Base-by-base conservation (phyloP, 1,140 invertebrate genomes). In the Bursaphelenchus mucronatus region DNA sequence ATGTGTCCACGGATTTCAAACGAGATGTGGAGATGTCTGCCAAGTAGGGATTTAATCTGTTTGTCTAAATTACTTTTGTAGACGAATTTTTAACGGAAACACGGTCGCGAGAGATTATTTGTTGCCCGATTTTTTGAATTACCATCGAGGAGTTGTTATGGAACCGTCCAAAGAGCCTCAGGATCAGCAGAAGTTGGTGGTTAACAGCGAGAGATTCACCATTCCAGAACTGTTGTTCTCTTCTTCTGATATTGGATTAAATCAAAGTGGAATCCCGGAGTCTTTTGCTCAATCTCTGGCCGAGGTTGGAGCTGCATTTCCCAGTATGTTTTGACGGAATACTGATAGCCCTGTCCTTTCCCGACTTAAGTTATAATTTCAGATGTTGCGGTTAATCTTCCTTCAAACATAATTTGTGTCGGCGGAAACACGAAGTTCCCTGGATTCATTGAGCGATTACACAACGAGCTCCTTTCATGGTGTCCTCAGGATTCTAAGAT, bases 181-280 rank as follows among this genome's bases (percentile, higher is more conserved):
- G 10, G 61, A 55, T 49, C 49, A 49, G n/a, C 15, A 57, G 40
- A 66, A 61, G 51, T 73, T 80, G 8, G 19, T 40, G 15, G 83
- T 98, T 74, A 93, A 91, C 79, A 96, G 94, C 80, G 85, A 86
- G 67, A 67, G 85, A 50, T 96, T 97, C 82, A 85, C 89, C 0
- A 88, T 97, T 51, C 94, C 96, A 0, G 95, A 99, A 85, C 83
- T 97, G 17, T 83, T 99, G 8, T 97, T 98, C 82, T 87, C 90
- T 81, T 95, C 96, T 0, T 91, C 90, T 0, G 93, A 97, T 84
- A 88, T 98, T 59, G 92, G 92, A 3, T 90, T 98, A 55, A 86
- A 88, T 52, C 90, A 94, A 83, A 92, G 94, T 87, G 96, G 95
- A 7, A 89, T 99, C 68, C 85, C 89, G 0, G 94, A 98, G 85